A percentile compares a stretch with the other conserved stretches of the same genome.
These are phyloP conservation scores for Grapholita molesta DNA, from an alignment of 1,140 invertebrate species.

Conservation along the genomic window DNA sequence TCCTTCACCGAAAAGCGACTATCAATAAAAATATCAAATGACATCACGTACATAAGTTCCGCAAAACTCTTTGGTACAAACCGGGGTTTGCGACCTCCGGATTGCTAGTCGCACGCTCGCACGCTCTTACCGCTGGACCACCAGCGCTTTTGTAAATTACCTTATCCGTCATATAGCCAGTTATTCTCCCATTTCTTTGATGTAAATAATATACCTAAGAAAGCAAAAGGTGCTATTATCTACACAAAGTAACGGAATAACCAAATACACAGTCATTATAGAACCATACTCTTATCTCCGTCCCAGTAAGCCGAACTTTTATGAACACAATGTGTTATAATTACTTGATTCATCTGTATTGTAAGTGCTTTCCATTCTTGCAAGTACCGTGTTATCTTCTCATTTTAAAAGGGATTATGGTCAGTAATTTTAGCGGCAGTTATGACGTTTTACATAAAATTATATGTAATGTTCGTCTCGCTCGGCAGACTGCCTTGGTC, in stretches of 20 bases:
- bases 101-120: too few species aligned
- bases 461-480: constrained; percentile 31
- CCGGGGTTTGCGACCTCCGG: too few species aligned
- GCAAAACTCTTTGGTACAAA: too few species aligned
- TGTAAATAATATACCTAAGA: not conserved
- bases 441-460: not conserved
- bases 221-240: not conserved
- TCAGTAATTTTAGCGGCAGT: not conserved
- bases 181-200: not conserved
- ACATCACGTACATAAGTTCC: too few species aligned
- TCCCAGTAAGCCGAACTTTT: not conserved
- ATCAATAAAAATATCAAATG: too few species aligned
- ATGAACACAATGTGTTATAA: constrained; percentile 6
- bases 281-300: not conserved
- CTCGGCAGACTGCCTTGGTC: constrained; percentile 50
- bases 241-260: not conserved
- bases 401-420: not conserved
- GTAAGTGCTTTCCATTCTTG: constrained; percentile 12
- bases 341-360: constrained; percentile 8
- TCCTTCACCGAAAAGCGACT: too few species aligned
- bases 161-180: too few species aligned
- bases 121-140: too few species aligned
- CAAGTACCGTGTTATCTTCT: not conserved
- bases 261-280: not conserved
- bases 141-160: not conserved